A percentile compares a stretch with the other conserved stretches of the same genome.
Evolutionary conservation across 2,113 vertebrate genomes (phyloP).

Genomic region (Falcunculus frontatus): DNA sequence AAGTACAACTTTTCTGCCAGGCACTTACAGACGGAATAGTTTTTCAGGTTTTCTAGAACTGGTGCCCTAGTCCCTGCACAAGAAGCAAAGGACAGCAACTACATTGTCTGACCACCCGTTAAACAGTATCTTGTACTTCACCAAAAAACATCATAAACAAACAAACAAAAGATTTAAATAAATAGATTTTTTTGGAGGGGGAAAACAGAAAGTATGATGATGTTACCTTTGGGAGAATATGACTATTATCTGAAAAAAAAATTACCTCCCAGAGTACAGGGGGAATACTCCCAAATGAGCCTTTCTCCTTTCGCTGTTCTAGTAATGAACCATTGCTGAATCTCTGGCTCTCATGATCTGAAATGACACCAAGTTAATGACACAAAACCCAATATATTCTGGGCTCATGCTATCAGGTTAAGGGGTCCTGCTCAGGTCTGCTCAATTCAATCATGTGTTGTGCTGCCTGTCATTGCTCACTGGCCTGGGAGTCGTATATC

Average conservation of each 20-base stretch:
- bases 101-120: background rate
- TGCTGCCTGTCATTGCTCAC: background rate
- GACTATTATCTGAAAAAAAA: background rate
- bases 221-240: background rate
- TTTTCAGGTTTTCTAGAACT: background rate
- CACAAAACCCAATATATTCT: background rate
- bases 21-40: background rate
- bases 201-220: background rate
- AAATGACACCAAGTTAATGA: background rate
- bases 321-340: background rate
- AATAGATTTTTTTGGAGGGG: background rate
- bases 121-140: background rate
- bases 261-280: background rate
- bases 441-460: rapidly evolving
- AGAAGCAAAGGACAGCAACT: background rate
- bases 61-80: background rate
- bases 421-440: background rate
- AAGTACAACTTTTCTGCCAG: background rate
- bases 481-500: background rate
- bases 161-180: rapidly evolving
- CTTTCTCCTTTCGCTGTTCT: background rate
- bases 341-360: background rate
- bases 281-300: background rate
- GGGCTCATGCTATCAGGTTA: background rate
- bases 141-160: background rate